Percentiles rank a stretch among this genome's conserved stretches.
Evolutionary conservation across 2,888 invertebrate genomes (phyloP).

Genomic region (Ischnus inquisitorius): DNA sequence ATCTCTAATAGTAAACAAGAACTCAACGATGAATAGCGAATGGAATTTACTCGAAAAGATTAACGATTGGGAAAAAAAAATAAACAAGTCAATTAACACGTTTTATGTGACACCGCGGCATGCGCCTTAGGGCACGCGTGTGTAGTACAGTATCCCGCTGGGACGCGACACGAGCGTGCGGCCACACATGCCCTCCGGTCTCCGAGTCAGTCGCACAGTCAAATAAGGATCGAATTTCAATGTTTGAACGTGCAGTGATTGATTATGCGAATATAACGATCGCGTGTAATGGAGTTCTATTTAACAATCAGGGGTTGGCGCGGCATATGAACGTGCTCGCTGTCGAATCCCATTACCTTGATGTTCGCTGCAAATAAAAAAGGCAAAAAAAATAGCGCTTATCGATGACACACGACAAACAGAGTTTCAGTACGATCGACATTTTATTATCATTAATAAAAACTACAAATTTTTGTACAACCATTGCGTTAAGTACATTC

Average conservation of each 20-base stretch:
- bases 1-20: background rate
- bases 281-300: slow-evolving; percentile 76
- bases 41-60: slow-evolving; percentile 36
- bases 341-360: slow-evolving; percentile 51
- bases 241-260: slow-evolving; percentile 79
- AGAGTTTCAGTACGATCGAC: slow-evolving; percentile 49
- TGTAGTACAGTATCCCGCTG: slow-evolving; percentile 56
- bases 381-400: slow-evolving; percentile 5
- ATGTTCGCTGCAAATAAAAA: slow-evolving; percentile 49
- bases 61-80: slow-evolving; percentile 78
- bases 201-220: slow-evolving; percentile 70
- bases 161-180: slow-evolving; percentile 67
- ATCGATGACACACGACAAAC: slow-evolving; percentile 9
- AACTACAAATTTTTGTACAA: slow-evolving; percentile 60
- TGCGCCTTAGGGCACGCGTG: slow-evolving; percentile 50
- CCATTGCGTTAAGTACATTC: slow-evolving; percentile 49
- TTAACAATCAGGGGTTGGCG: slow-evolving; percentile 46
- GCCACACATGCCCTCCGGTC: slow-evolving; percentile 33
- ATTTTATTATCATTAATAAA: slow-evolving; percentile 59
- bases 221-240: slow-evolving; percentile 81
- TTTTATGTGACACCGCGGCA: slow-evolving; percentile 63
- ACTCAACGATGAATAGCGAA: background rate
- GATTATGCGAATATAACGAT: slow-evolving; percentile 79
- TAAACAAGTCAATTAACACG: slow-evolving; percentile 68
- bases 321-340: slow-evolving; percentile 28